Percentiles rank a stretch among this genome's conserved stretches.
Conservation (phyloP, 2,888 invertebrate genomes). For the Pristionchus mayeri region DNA sequence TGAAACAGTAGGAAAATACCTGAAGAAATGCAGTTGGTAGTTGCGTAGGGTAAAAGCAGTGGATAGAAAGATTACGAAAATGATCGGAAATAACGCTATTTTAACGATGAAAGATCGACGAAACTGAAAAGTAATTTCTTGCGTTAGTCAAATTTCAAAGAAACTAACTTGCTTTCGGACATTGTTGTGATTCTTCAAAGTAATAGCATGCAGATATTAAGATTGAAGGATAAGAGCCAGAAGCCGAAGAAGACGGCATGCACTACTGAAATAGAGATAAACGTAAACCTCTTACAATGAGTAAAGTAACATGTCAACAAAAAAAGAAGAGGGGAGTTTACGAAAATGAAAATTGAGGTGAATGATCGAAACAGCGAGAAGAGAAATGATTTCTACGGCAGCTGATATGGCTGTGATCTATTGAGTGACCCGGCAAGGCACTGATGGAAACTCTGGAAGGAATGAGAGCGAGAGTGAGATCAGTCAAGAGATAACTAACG, state of each 20-base stretch:
- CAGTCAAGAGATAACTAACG: neutral
- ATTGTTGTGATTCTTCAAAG: no score
- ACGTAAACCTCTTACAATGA: neutral
- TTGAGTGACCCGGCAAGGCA: conserved; percentile 34
- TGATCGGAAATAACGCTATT: conserved; percentile 65
- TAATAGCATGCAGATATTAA: no score
- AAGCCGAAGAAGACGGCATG: conserved; percentile 71
- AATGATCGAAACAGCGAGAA: conserved; percentile 70
- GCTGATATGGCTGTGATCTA: neutral
- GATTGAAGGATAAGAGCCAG: conserved; percentile 73
- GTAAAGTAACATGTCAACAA: neutral
- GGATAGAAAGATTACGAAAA: conserved; percentile 68
- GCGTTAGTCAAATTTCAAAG: no score
- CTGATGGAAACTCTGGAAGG: conserved; percentile 1
- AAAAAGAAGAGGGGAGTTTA: conserved; percentile 50
- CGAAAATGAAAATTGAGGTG: conserved; percentile 72
- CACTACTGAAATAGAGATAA: conserved; percentile 61
- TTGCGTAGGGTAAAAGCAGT: conserved; percentile 71
- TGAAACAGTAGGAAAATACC: conserved; percentile 54
- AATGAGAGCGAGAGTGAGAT: neutral
- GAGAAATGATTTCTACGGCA: neutral
- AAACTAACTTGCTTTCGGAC: no score
- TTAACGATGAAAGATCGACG: conserved; percentile 70
- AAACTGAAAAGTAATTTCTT: conserved; percentile 64
- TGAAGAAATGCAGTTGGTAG: conserved; percentile 60